Conservation (phyloP, 2,888 invertebrate species). For the Ametastegia equiseti region DNA sequence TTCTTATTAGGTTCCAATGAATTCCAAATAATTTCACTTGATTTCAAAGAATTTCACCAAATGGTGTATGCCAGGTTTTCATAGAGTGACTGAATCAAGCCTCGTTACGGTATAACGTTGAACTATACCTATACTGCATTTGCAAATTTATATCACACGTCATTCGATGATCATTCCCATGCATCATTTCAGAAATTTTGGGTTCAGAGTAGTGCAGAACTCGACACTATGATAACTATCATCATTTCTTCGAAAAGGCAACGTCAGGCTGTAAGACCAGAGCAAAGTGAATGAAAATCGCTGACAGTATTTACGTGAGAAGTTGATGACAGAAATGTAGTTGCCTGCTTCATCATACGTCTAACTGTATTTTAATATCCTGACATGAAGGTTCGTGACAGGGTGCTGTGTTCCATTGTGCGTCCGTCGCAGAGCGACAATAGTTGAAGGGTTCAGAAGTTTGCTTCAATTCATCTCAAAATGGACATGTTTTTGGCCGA, state of each 20-base stretch:
- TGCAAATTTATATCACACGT: too few relatives aligned
- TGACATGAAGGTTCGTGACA: background rate
- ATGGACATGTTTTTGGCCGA: background rate
- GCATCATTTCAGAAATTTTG: too few relatives aligned
- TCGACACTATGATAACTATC: too few relatives aligned
- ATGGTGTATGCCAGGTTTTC: too few relatives aligned
- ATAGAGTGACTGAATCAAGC: too few relatives aligned
- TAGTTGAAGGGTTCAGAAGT: constrained; percentile 12
- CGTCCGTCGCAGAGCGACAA: background rate
- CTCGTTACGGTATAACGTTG: too few relatives aligned
- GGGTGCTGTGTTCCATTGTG: constrained; percentile 5
- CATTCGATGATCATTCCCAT: too few relatives aligned
- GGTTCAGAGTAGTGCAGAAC: too few relatives aligned
- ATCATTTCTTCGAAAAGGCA: background rate
- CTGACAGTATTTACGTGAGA: background rate
- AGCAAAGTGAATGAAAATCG: background rate
- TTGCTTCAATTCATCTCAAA: constrained; percentile 10
- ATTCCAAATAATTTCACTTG: too few relatives aligned
- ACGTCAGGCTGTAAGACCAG: background rate
- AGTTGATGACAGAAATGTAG: background rate
- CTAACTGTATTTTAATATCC: background rate
- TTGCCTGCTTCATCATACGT: background rate
- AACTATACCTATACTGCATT: too few relatives aligned
- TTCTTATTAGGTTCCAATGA: too few relatives aligned
- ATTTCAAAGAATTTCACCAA: too few relatives aligned